These are phyloP conservation scores for Euleptes europaea DNA, from an alignment of 2,113 vertebrate genomes.

Conservation along the genomic window DNA sequence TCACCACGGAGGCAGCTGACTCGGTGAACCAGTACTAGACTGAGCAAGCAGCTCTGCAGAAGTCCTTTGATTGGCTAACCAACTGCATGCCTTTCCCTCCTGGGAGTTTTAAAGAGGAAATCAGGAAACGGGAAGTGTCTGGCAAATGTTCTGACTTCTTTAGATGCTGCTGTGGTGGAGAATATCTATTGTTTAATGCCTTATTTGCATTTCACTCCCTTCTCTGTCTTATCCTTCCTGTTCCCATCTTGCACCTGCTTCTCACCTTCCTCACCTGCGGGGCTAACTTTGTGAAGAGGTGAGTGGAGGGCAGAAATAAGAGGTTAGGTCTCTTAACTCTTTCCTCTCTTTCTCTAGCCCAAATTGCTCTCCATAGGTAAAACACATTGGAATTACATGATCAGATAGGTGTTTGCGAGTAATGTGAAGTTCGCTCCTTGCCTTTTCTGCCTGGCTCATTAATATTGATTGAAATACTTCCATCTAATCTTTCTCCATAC, in stretches of 20 bases:
- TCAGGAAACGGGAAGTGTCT: slow-evolving; percentile 29
- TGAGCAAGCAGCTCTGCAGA: neutral
- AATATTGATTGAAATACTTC: no score
- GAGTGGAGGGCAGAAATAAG: neutral
- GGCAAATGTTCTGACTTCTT: slow-evolving; percentile 15
- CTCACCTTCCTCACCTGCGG: neutral
- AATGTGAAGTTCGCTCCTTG: neutral
- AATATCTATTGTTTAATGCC: neutral
- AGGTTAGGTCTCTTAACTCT: neutral
- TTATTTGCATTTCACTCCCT: neutral
- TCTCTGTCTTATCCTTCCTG: slow-evolving; percentile 10
- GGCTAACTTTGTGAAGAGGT: neutral
- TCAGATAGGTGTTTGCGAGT: no score
- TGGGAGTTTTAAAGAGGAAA: slow-evolving; percentile 11
- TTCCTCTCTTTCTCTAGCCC: neutral
- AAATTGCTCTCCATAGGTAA: neutral
- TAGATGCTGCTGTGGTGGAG: neutral
- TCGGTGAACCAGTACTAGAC: neutral
- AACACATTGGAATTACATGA: neutral
- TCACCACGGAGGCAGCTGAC: neutral
- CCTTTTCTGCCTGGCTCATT: neutral
- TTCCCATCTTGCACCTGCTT: neutral
- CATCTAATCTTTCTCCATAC: no score
- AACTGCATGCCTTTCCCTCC: neutral
- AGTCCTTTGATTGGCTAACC: slow-evolving; percentile 6